These are phyloP conservation scores for Gambusia affinis DNA, from an alignment of 2,113 vertebrate genomes.

Conservation along the genomic window DNA sequence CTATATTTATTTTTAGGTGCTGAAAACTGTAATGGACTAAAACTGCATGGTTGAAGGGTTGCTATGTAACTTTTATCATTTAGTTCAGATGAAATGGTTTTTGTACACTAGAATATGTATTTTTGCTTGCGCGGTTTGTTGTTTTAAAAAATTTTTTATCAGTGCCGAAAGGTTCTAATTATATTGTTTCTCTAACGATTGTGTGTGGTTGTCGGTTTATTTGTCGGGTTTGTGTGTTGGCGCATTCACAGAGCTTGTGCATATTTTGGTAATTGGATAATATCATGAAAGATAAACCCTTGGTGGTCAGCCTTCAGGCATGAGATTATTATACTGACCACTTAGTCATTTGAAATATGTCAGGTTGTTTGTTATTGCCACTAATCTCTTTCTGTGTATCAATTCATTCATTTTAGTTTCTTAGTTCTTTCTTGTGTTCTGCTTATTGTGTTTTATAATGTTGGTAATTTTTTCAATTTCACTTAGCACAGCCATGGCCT, in stretches of 20 bases:
- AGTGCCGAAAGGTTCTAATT: background rate
- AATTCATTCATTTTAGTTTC: background rate
- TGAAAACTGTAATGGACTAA: background rate
- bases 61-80: background rate
- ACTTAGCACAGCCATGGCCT: too few species aligned
- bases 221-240: too few species aligned
- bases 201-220: background rate
- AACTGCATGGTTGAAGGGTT: background rate
- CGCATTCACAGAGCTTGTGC: too few species aligned
- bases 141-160: background rate
- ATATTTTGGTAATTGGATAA: too few species aligned
- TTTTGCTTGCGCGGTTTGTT: background rate
- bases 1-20: slow-evolving; percentile 3
- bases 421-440: background rate
- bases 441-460: too few species aligned
- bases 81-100: background rate
- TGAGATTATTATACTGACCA: too few species aligned
- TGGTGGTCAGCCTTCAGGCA: too few species aligned
- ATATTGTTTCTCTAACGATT: background rate
- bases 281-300: too few species aligned
- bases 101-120: background rate
- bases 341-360: too few species aligned
- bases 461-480: too few species aligned
- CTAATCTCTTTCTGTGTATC: too few species aligned
- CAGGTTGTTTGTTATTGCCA: too few species aligned